These are phyloP conservation scores for Plecotus auritus DNA, from an alignment of 2,113 vertebrate genomes.

Conservation along the genomic window DNA sequence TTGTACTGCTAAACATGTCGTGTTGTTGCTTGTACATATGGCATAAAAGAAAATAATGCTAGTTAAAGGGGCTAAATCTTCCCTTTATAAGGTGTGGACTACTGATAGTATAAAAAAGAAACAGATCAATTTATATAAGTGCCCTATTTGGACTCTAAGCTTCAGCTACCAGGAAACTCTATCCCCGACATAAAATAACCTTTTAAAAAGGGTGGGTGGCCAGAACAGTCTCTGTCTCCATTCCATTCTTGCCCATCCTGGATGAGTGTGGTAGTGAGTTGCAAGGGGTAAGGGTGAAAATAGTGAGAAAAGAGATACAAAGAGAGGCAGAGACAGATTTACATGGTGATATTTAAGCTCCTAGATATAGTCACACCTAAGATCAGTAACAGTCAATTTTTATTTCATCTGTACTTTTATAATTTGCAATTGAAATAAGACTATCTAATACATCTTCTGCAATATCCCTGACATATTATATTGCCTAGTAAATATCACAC, in stretches of 20 bases:
- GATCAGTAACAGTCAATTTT: not conserved
- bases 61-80: not conserved
- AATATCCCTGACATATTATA: not conserved
- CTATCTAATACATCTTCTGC: not conserved
- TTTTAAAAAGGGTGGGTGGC: not conserved
- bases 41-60: not conserved
- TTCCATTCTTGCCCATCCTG: not conserved
- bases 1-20: not conserved
- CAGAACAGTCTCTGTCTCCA: not conserved
- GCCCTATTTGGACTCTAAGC: not conserved
- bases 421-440: not conserved
- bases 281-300: not conserved
- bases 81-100: not conserved
- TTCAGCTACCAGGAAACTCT: not conserved
- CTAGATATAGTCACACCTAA: not conserved
- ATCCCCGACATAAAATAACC: not conserved
- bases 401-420: not conserved
- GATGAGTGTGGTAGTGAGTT: not conserved
- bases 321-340: slow-evolving; percentile 6
- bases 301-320: not conserved
- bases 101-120: not conserved
- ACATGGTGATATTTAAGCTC: not conserved
- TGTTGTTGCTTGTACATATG: not conserved
- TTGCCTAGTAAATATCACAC: not conserved
- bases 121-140: not conserved